Evolutionary conservation across 1,140 invertebrate species (phyloP), one percentile per base, ranked within the genome.

Genomic region (Drosophila burlai): DNA sequence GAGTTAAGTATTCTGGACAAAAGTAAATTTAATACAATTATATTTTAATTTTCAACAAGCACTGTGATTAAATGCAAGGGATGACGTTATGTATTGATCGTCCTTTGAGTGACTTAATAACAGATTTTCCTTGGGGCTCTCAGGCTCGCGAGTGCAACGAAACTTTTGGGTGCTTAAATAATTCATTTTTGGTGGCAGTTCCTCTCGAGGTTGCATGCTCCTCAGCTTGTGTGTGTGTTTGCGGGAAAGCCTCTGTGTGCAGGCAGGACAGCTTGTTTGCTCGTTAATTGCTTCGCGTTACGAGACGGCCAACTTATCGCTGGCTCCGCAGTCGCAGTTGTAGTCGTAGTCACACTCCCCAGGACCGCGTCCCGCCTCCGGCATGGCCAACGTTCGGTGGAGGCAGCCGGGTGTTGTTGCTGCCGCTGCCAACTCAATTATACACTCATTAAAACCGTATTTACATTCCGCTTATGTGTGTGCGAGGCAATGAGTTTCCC

Each of bases 361-460:
- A 45, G 49, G 50, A 34, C 26, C 43, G 29, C 64, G 42, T 34
- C 43, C 52, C 16, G 45, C 29, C 18, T 54, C 40, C 38, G 45
- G 18, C 45, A 21, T 13, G 18, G 42, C 60, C 67, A 46, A 36
- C 38, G 50, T 38, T 36, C 29, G 29, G 49, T 46, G 42, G 26
- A 10, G 49, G 18, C 10, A 24, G 24, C 24, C 24, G 24, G 24
- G 24, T 43, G 67, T 71, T 77, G 63, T 62, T 76, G 24, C 57
- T 62, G 76, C 52, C 63, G 66, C 59, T 66, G 50, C 61, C 65
- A 80, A 80, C 76, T 80, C 68, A 80, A 80, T 80, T 80, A 80
- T 80, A 73, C 75, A 72, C 76, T 80, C 76, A 80, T 80, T 80
- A 74, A 80, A 80, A 80, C 40, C 62, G 62, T 66, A 74, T 80